A percentile compares a stretch with the other conserved stretches of the same genome.
Evolutionary conservation across 2,797 vertebrate genomes (phyloP).

Genomic region (Ctenopoma kingsleyae): DNA sequence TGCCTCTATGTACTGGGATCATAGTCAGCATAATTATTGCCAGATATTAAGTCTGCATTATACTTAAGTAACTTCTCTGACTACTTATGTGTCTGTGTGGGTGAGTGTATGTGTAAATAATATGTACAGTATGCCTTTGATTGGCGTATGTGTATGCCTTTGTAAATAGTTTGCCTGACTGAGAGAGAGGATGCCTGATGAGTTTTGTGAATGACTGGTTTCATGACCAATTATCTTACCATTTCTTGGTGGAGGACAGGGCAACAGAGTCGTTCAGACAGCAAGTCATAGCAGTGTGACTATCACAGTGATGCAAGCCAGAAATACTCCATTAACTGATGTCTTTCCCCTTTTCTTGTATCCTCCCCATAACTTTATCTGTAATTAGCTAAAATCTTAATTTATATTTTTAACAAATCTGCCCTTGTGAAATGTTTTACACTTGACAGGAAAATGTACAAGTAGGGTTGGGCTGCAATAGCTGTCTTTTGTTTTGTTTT

Average conservation of each 20-base stretch:
- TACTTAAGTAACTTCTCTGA: constrained; percentile 73
- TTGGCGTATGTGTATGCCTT: constrained; percentile 68
- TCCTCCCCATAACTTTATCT: constrained; percentile 18
- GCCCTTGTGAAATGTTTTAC: constrained; percentile 13
- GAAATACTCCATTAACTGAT: constrained; percentile 31
- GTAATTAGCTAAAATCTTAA: constrained; percentile 6
- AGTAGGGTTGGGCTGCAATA: constrained; percentile 10
- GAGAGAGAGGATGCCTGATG: constrained; percentile 52
- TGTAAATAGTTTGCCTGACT: constrained; percentile 81
- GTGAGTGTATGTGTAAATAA: constrained; percentile 62
- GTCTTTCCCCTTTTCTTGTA: constrained; percentile 11
- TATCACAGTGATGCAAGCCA: constrained; percentile 55
- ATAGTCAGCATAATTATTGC: constrained; percentile 65
- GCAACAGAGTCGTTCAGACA: constrained; percentile 31
- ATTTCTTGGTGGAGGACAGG: constrained; percentile 24
- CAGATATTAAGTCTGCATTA: constrained; percentile 70
- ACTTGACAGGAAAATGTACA: background rate
- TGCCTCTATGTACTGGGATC: constrained; percentile 72
- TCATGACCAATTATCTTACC: constrained; percentile 63
- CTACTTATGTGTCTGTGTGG: constrained; percentile 69
- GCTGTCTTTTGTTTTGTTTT: background rate
- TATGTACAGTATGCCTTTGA: constrained; percentile 72
- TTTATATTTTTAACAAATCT: constrained; percentile 7
- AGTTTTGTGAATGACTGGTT: constrained; percentile 59
- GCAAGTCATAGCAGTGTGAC: constrained; percentile 54